Evolutionary conservation across 2,113 vertebrate species (phyloP), one percentile per base, ranked within the genome.

Genomic region (Erinaceus europaeus): DNA sequence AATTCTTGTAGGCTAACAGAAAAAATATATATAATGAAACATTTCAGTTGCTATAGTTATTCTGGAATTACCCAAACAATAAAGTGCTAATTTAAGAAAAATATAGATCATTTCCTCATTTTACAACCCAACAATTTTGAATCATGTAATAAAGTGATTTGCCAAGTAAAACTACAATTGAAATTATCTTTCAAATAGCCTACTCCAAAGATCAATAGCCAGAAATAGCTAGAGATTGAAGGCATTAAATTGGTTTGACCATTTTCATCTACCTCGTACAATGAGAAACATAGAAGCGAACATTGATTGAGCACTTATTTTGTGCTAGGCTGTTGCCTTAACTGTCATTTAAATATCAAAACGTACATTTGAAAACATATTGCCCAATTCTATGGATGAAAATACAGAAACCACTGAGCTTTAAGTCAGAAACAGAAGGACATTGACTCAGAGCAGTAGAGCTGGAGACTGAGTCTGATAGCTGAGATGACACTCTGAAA

Each of bases 61-160:
- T 27, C 8, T 48, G 1, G 18, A 86, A 27, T 75, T 44, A 44
- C 2, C 21, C 20, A 52, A 68, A 68, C 18, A 87, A 71, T 55
- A 36, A 64, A 32, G 6, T 65, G 12, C 40, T 85, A 38, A 52
- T 77, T 62, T 50, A 73, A 90, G 52, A 48, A 69, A 84, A 68
- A n/a, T 23, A 79, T 10, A 27, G 10, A 78, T 2, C 5, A 12
- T 53, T 32, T 80, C 29, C 50, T 94, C 91, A 94, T 89, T 91
- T 90, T 5, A 0, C 69, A 92, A 27, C 34, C 40, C 85, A 95
- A 71, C 65, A 90, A 23, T 61, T 92, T 87, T 78, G 4, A 79
- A 96, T 86, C 88, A 94, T 96, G 73, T 55, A 55, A 62, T 71
- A 57, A 95, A 95, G 84, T 86, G 57, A 79, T 83, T 85, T 93